phyloP scores from a whole-genome alignment of 2,888 invertebrate species.

The Candidula unifasciata region DNA sequence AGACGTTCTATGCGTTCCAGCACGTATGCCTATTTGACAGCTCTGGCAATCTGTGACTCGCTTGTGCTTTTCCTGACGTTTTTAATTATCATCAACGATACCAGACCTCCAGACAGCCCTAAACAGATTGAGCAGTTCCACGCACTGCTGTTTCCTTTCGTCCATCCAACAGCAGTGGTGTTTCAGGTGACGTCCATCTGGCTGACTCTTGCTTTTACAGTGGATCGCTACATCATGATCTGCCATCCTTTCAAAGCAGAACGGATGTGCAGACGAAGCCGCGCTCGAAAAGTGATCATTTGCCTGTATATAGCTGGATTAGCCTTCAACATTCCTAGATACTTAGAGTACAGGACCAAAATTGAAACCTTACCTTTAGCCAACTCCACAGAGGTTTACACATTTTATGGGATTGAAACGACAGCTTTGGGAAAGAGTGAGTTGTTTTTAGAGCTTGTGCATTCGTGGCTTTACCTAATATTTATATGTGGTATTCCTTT shows the following conservation, averaged over 20 bases:
- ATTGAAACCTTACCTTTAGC: constrained; percentile 52
- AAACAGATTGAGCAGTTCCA: constrained; percentile 51
- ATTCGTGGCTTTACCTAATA: constrained; percentile 75
- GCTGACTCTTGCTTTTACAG: constrained; percentile 77
- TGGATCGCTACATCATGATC: constrained; percentile 78
- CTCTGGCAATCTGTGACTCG: constrained; percentile 75
- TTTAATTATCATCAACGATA: constrained; percentile 71
- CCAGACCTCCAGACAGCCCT: constrained; percentile 54
- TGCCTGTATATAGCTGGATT: constrained; percentile 67
- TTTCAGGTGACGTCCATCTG: constrained; percentile 77
- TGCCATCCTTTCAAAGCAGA: constrained; percentile 77
- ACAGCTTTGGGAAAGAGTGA: constrained; percentile 69
- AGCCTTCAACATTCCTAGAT: constrained; percentile 74
- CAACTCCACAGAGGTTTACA: constrained; percentile 53
- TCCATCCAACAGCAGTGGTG: constrained; percentile 74
- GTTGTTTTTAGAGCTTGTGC: constrained; percentile 71
- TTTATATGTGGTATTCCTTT: constrained; percentile 77
- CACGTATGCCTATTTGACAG: constrained; percentile 76
- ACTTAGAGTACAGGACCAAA: constrained; percentile 74
- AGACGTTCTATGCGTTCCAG: constrained; percentile 73
- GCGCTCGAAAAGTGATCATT: constrained; percentile 72
- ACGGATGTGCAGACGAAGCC: constrained; percentile 71
- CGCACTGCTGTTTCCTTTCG: constrained; percentile 72
- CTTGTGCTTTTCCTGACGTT: constrained; percentile 73
- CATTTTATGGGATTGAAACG: constrained; percentile 58